phyloP scores from a whole-genome alignment of 2,888 invertebrate species.

The Hemithea aestivaria region DNA sequence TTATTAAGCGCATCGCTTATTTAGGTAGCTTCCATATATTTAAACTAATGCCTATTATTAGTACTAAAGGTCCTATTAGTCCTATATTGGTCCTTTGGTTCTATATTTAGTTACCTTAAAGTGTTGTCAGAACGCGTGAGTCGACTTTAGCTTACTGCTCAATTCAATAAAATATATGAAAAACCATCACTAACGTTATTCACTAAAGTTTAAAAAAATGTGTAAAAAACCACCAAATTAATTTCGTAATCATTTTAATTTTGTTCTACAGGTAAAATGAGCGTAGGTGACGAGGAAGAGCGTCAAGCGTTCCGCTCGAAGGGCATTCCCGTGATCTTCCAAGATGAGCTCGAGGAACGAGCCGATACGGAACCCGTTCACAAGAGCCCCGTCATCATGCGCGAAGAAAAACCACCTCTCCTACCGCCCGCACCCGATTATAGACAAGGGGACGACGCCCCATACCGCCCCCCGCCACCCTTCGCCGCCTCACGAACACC shows the following conservation, averaged over 20 bases:
- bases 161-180: no score
- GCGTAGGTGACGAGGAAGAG: constrained; percentile 86
- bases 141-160: no score
- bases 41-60: no score
- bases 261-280: constrained; percentile 82
- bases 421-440: constrained; percentile 88
- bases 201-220: no score
- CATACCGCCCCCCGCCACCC: constrained; percentile 95
- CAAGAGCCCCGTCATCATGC: constrained; percentile 95
- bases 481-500: constrained; percentile 87
- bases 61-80: no score
- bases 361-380: constrained; percentile 92
- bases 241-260: not conserved
- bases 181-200: no score
- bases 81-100: no score
- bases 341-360: constrained; percentile 96
- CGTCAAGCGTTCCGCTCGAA: constrained; percentile 90
- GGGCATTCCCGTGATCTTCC: constrained; percentile 96
- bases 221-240: no score
- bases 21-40: no score
- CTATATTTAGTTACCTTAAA: no score
- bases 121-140: no score
- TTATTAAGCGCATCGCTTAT: no score
- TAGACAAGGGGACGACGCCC: constrained; percentile 80
- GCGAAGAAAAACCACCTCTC: constrained; percentile 96